Conservation (phyloP, 92 coral and sea anemone species). For the Phenganax subtilis region DNA sequence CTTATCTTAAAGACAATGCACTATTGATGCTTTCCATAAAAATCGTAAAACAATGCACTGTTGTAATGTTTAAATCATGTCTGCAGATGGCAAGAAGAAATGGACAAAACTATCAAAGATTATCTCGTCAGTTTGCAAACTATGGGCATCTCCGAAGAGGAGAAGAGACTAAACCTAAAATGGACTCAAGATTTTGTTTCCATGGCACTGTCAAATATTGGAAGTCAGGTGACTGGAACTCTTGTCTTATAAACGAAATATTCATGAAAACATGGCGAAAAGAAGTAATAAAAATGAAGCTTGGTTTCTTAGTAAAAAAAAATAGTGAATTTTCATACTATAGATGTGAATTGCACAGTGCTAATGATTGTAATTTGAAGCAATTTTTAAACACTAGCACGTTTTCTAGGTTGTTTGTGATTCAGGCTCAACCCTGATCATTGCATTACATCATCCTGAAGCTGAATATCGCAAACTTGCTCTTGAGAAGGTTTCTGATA, state of each 20-base stretch:
- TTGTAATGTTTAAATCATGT: background rate
- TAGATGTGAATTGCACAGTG: too few species aligned
- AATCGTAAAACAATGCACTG: background rate
- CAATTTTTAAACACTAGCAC: background rate
- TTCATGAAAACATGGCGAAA: background rate
- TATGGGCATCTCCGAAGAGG: slow-evolving; percentile 36
- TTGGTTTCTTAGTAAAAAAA: too few species aligned
- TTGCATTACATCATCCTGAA: slow-evolving; percentile 93
- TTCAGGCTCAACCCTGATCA: slow-evolving; percentile 68
- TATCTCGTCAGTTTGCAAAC: slow-evolving; percentile 51
- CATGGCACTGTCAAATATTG: slow-evolving; percentile 69
- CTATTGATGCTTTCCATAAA: background rate
- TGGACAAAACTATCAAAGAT: slow-evolving; percentile 72
- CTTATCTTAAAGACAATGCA: background rate
- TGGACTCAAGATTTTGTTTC: slow-evolving; percentile 85
- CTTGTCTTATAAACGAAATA: background rate
- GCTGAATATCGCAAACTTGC: slow-evolving; percentile 82
- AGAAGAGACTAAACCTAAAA: slow-evolving; percentile 25
- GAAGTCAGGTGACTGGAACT: slow-evolving; percentile 62
- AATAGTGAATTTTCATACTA: too few species aligned
- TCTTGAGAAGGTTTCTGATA: slow-evolving; percentile 61
- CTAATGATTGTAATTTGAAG: too few species aligned
- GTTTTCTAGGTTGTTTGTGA: slow-evolving; percentile 72
- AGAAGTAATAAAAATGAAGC: background rate
- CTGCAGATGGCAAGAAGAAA: slow-evolving; percentile 68